Conservation (phyloP, 2,797 vertebrate species). For the Spatula clypeata region DNA sequence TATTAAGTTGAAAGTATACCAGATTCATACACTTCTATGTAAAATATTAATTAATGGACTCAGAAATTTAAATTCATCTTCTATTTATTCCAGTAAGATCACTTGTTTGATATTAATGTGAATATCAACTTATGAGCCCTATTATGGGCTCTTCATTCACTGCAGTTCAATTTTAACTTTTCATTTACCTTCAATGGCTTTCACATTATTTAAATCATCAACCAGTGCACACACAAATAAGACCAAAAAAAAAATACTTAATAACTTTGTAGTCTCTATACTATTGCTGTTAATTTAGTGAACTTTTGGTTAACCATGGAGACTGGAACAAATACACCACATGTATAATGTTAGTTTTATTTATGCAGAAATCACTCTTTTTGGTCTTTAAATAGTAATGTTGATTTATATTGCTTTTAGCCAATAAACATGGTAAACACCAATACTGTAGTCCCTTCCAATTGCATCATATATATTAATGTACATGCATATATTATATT, state of each 20-base stretch:
- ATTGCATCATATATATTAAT: background rate
- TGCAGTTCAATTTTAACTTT: slow-evolving; percentile 35
- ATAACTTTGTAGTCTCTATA: background rate
- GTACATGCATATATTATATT: background rate
- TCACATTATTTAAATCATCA: background rate
- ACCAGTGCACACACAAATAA: background rate
- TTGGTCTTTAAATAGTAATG: background rate
- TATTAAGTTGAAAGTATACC: background rate
- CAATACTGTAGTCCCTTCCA: background rate
- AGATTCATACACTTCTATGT: background rate
- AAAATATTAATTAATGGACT: slow-evolving; percentile 31
- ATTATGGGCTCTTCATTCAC: background rate
- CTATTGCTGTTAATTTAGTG: background rate
- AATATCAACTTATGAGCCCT: background rate
- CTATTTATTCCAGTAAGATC: slow-evolving; percentile 12
- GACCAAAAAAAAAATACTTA: background rate
- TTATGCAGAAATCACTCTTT: background rate
- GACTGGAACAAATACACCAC: background rate
- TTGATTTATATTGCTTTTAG: background rate
- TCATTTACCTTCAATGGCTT: background rate
- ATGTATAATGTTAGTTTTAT: background rate
- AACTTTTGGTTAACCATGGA: background rate
- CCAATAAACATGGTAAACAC: background rate
- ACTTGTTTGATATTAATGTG: background rate
- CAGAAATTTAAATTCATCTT: background rate